A percentile compares a stretch with the other conserved stretches of the same genome.
Evolutionary conservation across 2,797 vertebrate species (phyloP).

Genomic region (Paguma larvata): DNA sequence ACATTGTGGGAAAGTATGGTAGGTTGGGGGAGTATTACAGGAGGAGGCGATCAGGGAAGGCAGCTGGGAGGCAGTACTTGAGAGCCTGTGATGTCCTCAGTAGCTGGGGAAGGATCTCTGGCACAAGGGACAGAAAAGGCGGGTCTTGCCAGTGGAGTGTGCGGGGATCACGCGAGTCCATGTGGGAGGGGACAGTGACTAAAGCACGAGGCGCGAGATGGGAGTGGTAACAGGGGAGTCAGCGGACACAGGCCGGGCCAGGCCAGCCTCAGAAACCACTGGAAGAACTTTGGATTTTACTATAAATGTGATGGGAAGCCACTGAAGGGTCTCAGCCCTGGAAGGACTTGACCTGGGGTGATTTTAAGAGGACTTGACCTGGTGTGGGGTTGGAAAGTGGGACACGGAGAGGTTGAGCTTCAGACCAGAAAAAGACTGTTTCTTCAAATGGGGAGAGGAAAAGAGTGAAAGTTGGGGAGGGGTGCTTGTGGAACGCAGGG

Average conservation of each 20-base stretch:
- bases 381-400: not conserved
- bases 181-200: too few relatives aligned
- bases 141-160: not conserved
- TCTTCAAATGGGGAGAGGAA: too few relatives aligned
- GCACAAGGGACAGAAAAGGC: too few relatives aligned
- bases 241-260: not conserved
- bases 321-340: not conserved
- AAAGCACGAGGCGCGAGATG: not conserved
- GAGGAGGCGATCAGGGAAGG: not conserved
- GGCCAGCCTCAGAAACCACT: rapidly evolving
- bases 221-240: not conserved
- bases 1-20: not conserved
- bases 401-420: too few relatives aligned
- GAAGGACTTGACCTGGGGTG: not conserved
- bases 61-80: not conserved
- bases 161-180: rapidly evolving
- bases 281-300: not conserved
- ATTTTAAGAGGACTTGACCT: not conserved
- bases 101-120: not conserved
- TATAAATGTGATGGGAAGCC: not conserved
- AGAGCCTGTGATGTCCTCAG: rapidly evolving
- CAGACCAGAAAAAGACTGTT: not conserved
- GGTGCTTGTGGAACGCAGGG: rapidly evolving
- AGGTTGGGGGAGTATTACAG: rapidly evolving
- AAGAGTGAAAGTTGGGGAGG: too few relatives aligned